phyloP scores from a whole-genome alignment of 2,113 vertebrate genomes.

The Plecturocebus donacophilus region DNA sequence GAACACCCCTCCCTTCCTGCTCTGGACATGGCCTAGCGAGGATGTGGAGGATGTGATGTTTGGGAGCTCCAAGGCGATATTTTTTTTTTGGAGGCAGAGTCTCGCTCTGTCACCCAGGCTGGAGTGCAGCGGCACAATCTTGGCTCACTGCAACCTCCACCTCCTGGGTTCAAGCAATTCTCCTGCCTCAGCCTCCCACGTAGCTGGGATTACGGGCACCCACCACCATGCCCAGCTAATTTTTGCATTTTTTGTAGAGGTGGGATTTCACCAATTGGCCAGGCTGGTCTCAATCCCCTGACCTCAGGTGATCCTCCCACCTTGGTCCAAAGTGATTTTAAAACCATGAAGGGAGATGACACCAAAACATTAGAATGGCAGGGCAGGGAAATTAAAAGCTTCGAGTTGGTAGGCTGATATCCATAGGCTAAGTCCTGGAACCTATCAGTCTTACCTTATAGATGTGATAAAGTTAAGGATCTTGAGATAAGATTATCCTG shows the following conservation, averaged over 20 bases:
- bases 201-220: too few relatives aligned
- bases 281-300: too few relatives aligned
- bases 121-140: too few relatives aligned
- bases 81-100: neutral
- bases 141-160: too few relatives aligned
- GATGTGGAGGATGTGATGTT: neutral
- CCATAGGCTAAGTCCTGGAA: neutral
- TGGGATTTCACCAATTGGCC: too few relatives aligned
- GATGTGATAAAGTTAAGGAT: neutral
- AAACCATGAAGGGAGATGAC: neutral
- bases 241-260: too few relatives aligned
- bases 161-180: too few relatives aligned
- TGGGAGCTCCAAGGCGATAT: neutral
- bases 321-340: neutral
- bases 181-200: too few relatives aligned
- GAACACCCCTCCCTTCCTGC: neutral
- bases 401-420: neutral
- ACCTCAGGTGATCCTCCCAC: too few relatives aligned
- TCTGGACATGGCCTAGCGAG: neutral
- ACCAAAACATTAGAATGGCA: neutral
- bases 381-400: neutral
- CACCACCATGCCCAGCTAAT: too few relatives aligned
- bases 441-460: neutral
- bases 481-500: neutral
- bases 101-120: too few relatives aligned